Evolutionary conservation across 2,797 vertebrate species (phyloP).

Genomic region (Sternarchorhynchus goeldii): DNA sequence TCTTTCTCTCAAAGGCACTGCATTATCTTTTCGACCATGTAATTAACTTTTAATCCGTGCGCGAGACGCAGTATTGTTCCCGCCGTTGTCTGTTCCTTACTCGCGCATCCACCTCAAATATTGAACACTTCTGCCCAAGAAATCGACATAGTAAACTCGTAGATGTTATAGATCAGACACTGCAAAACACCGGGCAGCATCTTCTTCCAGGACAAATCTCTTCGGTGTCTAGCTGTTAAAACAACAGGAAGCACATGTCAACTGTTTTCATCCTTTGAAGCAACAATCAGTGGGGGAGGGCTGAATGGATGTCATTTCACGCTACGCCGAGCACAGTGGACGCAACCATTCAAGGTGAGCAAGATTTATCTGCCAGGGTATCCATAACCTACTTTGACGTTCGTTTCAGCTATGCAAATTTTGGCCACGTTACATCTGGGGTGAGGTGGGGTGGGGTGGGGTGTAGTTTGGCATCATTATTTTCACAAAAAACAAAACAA

Average conservation of each 20-base stretch:
- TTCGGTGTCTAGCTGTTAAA: background rate
- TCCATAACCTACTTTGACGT: background rate
- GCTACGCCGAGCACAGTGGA: background rate
- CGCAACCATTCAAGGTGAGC: background rate
- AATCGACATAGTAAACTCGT: background rate
- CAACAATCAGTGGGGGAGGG: conserved; percentile 21
- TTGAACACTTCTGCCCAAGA: background rate
- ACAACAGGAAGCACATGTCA: conserved; percentile 41
- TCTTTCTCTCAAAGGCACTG: conserved; percentile 34
- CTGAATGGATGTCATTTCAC: conserved; percentile 1
- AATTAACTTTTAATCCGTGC: conserved; percentile 45
- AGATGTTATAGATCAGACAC: background rate
- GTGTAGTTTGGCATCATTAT: no score
- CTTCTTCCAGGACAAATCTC: background rate
- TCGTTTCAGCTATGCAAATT: background rate
- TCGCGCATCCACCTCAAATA: conserved; percentile 17
- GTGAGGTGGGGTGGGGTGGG: no score
- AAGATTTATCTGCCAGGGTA: background rate
- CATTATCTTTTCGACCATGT: conserved; percentile 21
- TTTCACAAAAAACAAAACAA: no score
- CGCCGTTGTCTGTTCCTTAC: conserved; percentile 21
- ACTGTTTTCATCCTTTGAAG: conserved; percentile 37
- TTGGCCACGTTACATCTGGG: no score
- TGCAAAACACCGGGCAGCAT: conserved; percentile 10
- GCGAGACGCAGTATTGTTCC: conserved; percentile 28